Percentiles rank a stretch among this genome's conserved stretches.
These are phyloP conservation scores for Bolinopsis microptera DNA, from an alignment of 37 sponge, comb jelly and placozoan species.

Conservation along the genomic window DNA sequence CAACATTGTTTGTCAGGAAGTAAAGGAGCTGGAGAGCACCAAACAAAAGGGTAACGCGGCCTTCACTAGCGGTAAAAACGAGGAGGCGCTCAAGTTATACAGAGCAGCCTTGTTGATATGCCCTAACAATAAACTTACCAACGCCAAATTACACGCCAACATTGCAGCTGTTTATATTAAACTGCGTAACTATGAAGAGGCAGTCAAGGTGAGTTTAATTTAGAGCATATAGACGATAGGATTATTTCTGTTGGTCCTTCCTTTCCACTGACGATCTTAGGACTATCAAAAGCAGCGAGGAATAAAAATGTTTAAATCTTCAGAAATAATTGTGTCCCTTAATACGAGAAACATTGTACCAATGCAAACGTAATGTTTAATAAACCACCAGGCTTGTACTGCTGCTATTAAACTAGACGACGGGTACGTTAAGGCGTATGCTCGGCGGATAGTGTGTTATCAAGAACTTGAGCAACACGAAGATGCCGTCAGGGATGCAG, in stretches of 20 bases:
- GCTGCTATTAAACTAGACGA: slow-evolving; percentile 85
- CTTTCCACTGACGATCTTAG: slow-evolving; percentile 68
- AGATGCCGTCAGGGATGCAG: slow-evolving; percentile 93
- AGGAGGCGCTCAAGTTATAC: slow-evolving; percentile 79
- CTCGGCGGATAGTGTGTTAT: slow-evolving; percentile 86
- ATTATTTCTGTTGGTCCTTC: background rate
- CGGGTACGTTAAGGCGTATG: slow-evolving; percentile 81
- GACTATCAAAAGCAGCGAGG: background rate
- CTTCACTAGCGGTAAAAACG: slow-evolving; percentile 70
- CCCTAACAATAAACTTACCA: slow-evolving; percentile 79
- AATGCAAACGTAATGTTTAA: no score
- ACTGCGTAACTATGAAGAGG: slow-evolving; percentile 24
- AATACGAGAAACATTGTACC: no score
- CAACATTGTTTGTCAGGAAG: slow-evolving; percentile 70
- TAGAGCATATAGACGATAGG: background rate
- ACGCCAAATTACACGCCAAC: slow-evolving; percentile 94
- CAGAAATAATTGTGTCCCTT: no score
- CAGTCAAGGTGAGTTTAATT: background rate
- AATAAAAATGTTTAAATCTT: background rate
- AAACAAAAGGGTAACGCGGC: slow-evolving; percentile 88
- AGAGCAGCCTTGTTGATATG: slow-evolving; percentile 86
- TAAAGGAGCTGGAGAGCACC: slow-evolving; percentile 77
- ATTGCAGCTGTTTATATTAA: slow-evolving; percentile 75
- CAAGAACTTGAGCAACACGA: slow-evolving; percentile 84
- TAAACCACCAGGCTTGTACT: slow-evolving; percentile 68